Percentiles rank a stretch among this genome's conserved stretches.
phyloP scores from a whole-genome alignment of 1,140 invertebrate species.

The Anoplophora glabripennis region DNA sequence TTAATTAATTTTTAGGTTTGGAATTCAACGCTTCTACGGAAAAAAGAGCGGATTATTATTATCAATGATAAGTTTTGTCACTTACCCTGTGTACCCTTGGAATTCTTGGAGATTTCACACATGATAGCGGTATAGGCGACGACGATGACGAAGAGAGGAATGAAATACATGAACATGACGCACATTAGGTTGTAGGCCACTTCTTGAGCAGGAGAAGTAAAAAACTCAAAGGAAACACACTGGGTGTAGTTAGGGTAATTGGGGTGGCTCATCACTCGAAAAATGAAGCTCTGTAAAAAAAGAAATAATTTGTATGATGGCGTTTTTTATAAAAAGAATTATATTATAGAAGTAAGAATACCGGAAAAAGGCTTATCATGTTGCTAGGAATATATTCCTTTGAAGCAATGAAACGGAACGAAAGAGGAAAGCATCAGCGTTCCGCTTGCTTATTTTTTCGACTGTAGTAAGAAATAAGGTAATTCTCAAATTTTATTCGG shows the following conservation, averaged over 20 bases:
- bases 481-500: no score
- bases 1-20: not conserved
- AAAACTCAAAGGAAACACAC: slow-evolving; percentile 76
- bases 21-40: not conserved
- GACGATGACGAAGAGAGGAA: slow-evolving; percentile 71
- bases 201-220: slow-evolving; percentile 60
- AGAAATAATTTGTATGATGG: slow-evolving; percentile 10
- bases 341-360: no score
- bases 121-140: slow-evolving; percentile 72
- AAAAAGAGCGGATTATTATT: not conserved
- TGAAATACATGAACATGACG: slow-evolving; percentile 71
- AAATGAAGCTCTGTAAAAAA: slow-evolving; percentile 70
- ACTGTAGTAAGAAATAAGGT: no score
- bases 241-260: slow-evolving; percentile 65
- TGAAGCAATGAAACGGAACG: no score
- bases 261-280: slow-evolving; percentile 68
- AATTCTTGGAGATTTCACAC: slow-evolving; percentile 68
- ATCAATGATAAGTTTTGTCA: not conserved
- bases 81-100: slow-evolving; percentile 58
- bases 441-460: no score
- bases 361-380: no score
- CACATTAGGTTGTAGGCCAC: slow-evolving; percentile 74
- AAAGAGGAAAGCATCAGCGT: no score
- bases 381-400: no score
- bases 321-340: no score